Evolutionary conservation across 92 coral and sea anemone species (phyloP), one percentile per base, ranked within the genome.

Genomic region (Isaurus tuberculatus): DNA sequence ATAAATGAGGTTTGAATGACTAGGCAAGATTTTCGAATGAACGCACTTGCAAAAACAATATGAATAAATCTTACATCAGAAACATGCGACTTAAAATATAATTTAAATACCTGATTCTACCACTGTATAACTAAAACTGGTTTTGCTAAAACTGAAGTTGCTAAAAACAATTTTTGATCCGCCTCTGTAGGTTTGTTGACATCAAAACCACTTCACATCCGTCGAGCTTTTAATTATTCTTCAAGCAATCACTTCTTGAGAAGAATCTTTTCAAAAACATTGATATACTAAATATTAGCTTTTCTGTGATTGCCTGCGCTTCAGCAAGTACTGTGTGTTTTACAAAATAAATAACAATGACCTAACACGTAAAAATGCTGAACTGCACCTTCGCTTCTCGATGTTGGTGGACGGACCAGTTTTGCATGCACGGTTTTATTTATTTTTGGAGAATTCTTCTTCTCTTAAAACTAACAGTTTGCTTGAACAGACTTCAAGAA

Each of bases 81-180:
- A 74, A 49, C 80, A 74, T 42, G 66, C 80, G 51, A 53, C 17
- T 74, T 51, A 30, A 74, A 51, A 20, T 22, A 53, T 29, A 31
- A 2, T 8, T 28, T 11, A 49, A 26, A 5, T 0, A 29, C 37
- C n/a, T 17, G 5, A n/a, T 51, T 51, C 28, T 32, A 16, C 3
- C 31, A 19, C 11, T 28, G 11, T 2, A 6, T 49, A 17, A 15
- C 37, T 30, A 43, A 19, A 19, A 27, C 19, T 17, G 30, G 20
- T 53, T 33, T 25, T 1, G 4, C 15, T 9, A 19, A 36, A 74
- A 51, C 22, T 55, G 4, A n/a, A 55, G 26, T 55, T 22, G 9
- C 27, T n/a, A 20, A 3, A 20, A 9, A 17, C 63, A 2, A 22
- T 22, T 19, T 11, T 43, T 31, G 22, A 42, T 30, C 25, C 30